Evolutionary conservation across 2,888 invertebrate species (phyloP).

Genomic region (Crepidodera aurea): DNA sequence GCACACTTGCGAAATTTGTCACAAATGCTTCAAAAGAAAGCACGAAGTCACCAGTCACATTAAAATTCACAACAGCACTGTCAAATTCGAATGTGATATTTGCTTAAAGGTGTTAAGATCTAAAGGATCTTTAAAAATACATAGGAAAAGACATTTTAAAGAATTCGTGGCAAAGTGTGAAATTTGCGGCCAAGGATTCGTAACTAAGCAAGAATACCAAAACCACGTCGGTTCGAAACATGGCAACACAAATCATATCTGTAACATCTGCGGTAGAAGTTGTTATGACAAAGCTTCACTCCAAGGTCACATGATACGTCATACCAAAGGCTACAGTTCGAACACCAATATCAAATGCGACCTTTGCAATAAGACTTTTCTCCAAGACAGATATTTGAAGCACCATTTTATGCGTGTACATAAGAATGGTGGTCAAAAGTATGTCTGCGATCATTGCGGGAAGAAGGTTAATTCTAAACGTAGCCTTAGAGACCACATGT

Average conservation of each 20-base stretch:
- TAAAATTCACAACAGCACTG: conserved; percentile 33
- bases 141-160: conserved; percentile 65
- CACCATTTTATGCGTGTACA: conserved; percentile 49
- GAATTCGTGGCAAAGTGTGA: conserved; percentile 62
- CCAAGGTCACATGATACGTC: conserved; percentile 46
- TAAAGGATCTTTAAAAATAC: conserved; percentile 59
- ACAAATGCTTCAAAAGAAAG: conserved; percentile 41
- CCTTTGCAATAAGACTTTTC: conserved; percentile 50
- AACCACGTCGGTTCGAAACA: conserved; percentile 49
- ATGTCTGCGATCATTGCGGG: conserved; percentile 54
- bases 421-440: conserved; percentile 49
- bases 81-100: conserved; percentile 60
- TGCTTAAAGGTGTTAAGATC: conserved; percentile 66
- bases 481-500: conserved; percentile 55
- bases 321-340: conserved; percentile 40
- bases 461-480: conserved; percentile 50
- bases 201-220: conserved; percentile 51
- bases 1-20: conserved; percentile 40
- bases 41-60: conserved; percentile 40
- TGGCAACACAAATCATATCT: conserved; percentile 43
- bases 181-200: conserved; percentile 49
- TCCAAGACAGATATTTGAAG: conserved; percentile 49
- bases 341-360: conserved; percentile 54
- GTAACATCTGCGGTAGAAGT: conserved; percentile 47
- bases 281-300: conserved; percentile 46